Base-by-base conservation (phyloP, 2,888 invertebrate genomes). In the Sclerodermus sp. region DNA sequence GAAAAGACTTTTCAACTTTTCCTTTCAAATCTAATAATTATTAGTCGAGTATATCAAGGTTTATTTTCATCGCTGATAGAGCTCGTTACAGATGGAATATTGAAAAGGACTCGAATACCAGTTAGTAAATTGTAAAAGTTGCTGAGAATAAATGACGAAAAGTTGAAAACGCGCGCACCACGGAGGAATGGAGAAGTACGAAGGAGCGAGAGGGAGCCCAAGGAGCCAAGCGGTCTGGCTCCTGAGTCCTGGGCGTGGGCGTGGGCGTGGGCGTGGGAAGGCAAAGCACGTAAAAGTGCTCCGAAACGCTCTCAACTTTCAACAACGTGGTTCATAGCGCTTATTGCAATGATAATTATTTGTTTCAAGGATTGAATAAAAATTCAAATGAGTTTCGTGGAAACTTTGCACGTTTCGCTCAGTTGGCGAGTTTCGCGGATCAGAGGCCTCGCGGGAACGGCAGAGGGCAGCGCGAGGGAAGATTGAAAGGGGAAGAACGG, bases 331-430 rank as follows among this genome's bases (percentile, higher is more conserved):
- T 53, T 44, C 51, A 15, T 16, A 29, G 39, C 49, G 55, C 67
- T 70, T 64, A 70, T 67, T 68, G 67, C 68, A 66, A 57, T 59
- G 68, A 74, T 74, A 71, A 75, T 74, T 73, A 74, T 76, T 71
- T 74, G 67, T 68, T 71, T 71, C 70, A 60, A 64, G 67, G 66
- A 72, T 71, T 63, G 64, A 67, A 68, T 69, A 66, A 69, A 73
- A 74, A 75, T 73, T 71, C 70, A 71, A 73, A 73, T 68, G 67
- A 72, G 70, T 68, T 73, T 62, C 51, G 45, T 53, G 53, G 52
- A 68, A 71, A 70, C 63, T 68, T 68, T 60, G 58, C 59, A 57
- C 55, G 53, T 63, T 58, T 38, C 42, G 31, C 32, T 32, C 8
- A 8, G 23, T 8, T 23, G 23, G 23, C 8, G 23, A 5, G 23